Evolutionary conservation across 2,888 invertebrate species (phyloP).

Genomic region (Cosmorhoe ocellata): DNA sequence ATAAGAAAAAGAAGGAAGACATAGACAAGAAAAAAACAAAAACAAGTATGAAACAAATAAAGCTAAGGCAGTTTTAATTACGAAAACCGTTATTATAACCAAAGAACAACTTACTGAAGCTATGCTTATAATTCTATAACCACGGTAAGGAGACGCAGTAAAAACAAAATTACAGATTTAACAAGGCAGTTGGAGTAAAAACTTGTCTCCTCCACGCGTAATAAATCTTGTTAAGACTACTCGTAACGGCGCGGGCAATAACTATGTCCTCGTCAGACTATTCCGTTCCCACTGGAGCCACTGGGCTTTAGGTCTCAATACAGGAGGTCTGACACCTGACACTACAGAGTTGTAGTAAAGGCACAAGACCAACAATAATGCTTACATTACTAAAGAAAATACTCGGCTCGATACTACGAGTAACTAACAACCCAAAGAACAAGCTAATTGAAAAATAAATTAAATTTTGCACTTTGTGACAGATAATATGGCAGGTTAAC

Average conservation of each 20-base stretch:
- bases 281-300: conserved; percentile 17
- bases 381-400: too few relatives aligned
- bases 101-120: too few relatives aligned
- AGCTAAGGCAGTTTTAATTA: too few relatives aligned
- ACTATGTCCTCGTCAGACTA: conserved; percentile 27
- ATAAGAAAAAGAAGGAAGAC: too few relatives aligned
- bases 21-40: too few relatives aligned
- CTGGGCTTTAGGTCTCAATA: conserved; percentile 22
- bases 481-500: too few relatives aligned
- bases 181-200: conserved; percentile 45
- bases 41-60: too few relatives aligned
- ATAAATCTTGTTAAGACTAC: conserved; percentile 43
- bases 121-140: conserved; percentile 31
- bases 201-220: conserved; percentile 46
- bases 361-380: not conserved
- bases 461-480: too few relatives aligned
- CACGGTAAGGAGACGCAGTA: conserved; percentile 37
- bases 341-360: conserved; percentile 6
- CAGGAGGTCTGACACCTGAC: conserved; percentile 22
- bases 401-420: too few relatives aligned
- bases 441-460: too few relatives aligned
- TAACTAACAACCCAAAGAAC: too few relatives aligned
- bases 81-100: too few relatives aligned
- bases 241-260: conserved; percentile 38
- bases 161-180: conserved; percentile 52